Percentiles rank a stretch among this genome's conserved stretches.
These are phyloP conservation scores for Myopa tessellatipennis DNA, from an alignment of 2,888 invertebrate species.

Conservation along the genomic window DNA sequence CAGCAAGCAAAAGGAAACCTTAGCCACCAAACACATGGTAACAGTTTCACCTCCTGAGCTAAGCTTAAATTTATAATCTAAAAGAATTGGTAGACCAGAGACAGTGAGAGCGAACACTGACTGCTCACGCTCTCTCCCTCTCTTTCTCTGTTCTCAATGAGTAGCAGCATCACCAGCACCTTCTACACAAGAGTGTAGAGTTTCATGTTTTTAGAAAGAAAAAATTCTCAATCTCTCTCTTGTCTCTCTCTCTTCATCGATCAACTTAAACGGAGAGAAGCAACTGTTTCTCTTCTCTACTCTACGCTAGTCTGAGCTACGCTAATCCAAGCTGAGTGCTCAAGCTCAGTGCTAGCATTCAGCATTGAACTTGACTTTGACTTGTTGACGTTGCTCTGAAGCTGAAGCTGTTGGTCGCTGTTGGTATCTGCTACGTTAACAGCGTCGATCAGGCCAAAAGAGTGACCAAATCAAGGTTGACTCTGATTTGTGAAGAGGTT, in stretches of 20 bases:
- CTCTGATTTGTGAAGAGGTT: not conserved
- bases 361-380: slow-evolving; percentile 43
- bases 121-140: too few relatives aligned
- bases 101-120: too few relatives aligned
- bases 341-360: slow-evolving; percentile 9
- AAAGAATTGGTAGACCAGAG: too few relatives aligned
- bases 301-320: not conserved
- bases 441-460: not conserved
- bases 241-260: not conserved
- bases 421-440: slow-evolving; percentile 1
- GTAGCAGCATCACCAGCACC: too few relatives aligned
- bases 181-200: not conserved
- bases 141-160: too few relatives aligned
- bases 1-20: too few relatives aligned
- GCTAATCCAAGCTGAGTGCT: not conserved
- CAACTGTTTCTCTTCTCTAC: too few relatives aligned
- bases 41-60: too few relatives aligned
- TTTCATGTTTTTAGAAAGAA: slow-evolving; percentile 4
- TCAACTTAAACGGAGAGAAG: too few relatives aligned
- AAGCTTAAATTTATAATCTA: too few relatives aligned
- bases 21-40: too few relatives aligned
- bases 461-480: slow-evolving; percentile 33
- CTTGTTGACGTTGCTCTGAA: not conserved
- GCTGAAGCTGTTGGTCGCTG: not conserved
- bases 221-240: not conserved